Evolutionary conservation across 2,797 vertebrate genomes (phyloP).

Genomic region (Sebastes melanostomus): DNA sequence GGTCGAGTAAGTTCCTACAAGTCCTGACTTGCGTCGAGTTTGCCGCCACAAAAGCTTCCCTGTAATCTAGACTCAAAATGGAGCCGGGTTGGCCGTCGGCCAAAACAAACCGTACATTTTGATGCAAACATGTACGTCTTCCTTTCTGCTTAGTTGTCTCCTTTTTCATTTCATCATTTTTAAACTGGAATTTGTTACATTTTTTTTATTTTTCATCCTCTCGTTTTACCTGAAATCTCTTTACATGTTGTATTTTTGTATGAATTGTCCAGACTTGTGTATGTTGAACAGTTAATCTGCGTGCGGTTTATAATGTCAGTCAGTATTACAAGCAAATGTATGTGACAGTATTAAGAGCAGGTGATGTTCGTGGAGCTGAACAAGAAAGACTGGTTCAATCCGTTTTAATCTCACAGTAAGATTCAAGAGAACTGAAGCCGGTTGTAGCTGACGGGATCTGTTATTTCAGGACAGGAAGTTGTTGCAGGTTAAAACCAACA

Average conservation of each 20-base stretch:
- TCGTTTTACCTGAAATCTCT: conserved; percentile 25
- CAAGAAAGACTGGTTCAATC: conserved; percentile 46
- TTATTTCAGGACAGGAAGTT: not conserved
- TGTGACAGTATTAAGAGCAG: conserved; percentile 70
- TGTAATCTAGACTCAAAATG: conserved; percentile 55
- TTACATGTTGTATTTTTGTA: conserved; percentile 60
- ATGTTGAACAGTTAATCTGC: conserved; percentile 44
- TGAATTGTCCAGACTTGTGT: conserved; percentile 35
- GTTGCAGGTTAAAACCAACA: not conserved
- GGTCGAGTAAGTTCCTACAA: conserved; percentile 30
- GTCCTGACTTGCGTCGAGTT: conserved; percentile 44
- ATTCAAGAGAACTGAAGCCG: not conserved
- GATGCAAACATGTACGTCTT: conserved; percentile 16
- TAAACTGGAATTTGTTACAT: conserved; percentile 72
- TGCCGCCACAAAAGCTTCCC: conserved; percentile 28
- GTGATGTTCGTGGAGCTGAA: conserved; percentile 36
- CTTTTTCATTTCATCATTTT: conserved; percentile 32
- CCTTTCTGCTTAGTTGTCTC: not conserved
- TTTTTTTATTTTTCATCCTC: conserved; percentile 35
- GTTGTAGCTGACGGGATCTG: not conserved
- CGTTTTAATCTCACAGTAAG: conserved; percentile 4
- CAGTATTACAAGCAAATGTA: conserved; percentile 71
- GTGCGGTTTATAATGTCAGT: conserved; percentile 41
- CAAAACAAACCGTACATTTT: conserved; percentile 40
- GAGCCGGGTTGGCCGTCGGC: conserved; percentile 29